Base-by-base conservation (phyloP, 1,140 invertebrate genomes). In the Diplogasteroides magnus region DNA sequence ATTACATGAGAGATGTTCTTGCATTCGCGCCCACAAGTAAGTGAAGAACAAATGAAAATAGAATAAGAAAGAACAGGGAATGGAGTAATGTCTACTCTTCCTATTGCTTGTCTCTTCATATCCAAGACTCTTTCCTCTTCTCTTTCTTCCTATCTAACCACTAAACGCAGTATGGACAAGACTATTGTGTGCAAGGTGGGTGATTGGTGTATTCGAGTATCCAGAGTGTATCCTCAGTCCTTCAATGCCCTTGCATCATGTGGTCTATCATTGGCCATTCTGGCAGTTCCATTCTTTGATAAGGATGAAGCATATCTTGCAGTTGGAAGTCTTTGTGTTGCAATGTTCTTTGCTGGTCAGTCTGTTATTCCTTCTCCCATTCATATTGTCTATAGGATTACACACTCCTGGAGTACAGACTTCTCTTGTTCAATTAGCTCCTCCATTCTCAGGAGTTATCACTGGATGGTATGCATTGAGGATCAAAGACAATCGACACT, bases 1-100 rank as follows among this genome's bases (percentile, higher is more conserved):
- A 81, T 63, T 81, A 81, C 62, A 81, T 81, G 81, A 63, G 79
- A 61, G 79, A 81, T 65, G 81, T 81, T 26, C 64, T 81, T 3
- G 79, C 81, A 64, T 82, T 82, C 59, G 73, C 80, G 27, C 79
- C 79, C 1, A 78, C 79, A 29, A 76, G 37, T 48, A 6, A 48
- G 37, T 48, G 37, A 48, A 19, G 19, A 48, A 48, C 19, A 6
- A 6, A 6, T 48, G 37, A 48, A 48, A 11, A 48, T 48, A 11
- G 37, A 11, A 48, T n/a, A n/a, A n/a, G n/a, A n/a, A n/a, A n/a
- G n/a, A n/a, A n/a, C n/a, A 48, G 37, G 81, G 65, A 81, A 81
- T 58, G 79, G 79, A 29, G 58, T 82, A 15, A 69, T 81, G 25
- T 78, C 79, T 25, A 79, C 79, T 1, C 59, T 81, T 6, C 79